A percentile compares a stretch with the other conserved stretches of the same genome.
Evolutionary conservation across 2,888 invertebrate genomes (phyloP).

Genomic region (Petrolisthes cinctipes): DNA sequence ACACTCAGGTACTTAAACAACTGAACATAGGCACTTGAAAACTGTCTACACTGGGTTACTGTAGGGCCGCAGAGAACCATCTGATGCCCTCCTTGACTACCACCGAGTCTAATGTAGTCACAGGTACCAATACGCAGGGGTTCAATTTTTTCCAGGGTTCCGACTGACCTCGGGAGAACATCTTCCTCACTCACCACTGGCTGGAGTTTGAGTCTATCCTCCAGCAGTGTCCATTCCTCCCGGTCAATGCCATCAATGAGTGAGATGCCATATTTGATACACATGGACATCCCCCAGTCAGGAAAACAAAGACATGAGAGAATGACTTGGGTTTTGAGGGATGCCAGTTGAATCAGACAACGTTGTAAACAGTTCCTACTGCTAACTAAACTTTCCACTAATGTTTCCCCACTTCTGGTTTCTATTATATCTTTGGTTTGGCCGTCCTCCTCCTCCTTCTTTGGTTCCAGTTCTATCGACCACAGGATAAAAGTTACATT

Average conservation of each 20-base stretch:
- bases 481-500: slow-evolving; percentile 37
- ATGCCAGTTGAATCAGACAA: slow-evolving; percentile 24
- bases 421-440: slow-evolving; percentile 20
- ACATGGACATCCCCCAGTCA: slow-evolving; percentile 53
- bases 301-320: slow-evolving; percentile 51
- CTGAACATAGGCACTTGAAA: slow-evolving; percentile 37
- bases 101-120: slow-evolving; percentile 27
- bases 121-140: slow-evolving; percentile 32
- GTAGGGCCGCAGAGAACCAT: slow-evolving; percentile 54
- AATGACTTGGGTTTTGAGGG: slow-evolving; percentile 24
- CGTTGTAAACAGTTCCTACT: slow-evolving; percentile 17
- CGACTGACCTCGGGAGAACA: neutral
- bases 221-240: slow-evolving; percentile 42
- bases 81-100: slow-evolving; percentile 31
- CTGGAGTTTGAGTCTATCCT: neutral
- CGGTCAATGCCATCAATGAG: slow-evolving; percentile 44
- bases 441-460: slow-evolving; percentile 23
- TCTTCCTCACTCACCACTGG: slow-evolving; percentile 27
- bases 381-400: slow-evolving; percentile 32
- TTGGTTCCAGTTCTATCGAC: slow-evolving; percentile 41
- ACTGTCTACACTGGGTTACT: slow-evolving; percentile 44
- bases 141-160: slow-evolving; percentile 36
- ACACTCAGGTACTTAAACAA: slow-evolving; percentile 45
- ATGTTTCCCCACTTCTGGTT: slow-evolving; percentile 6
- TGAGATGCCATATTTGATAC: slow-evolving; percentile 43